A percentile compares a stretch with the other conserved stretches of the same genome.
Evolutionary conservation across 2,797 vertebrate genomes (phyloP).

Genomic region (Centroberyx gerrardi): DNA sequence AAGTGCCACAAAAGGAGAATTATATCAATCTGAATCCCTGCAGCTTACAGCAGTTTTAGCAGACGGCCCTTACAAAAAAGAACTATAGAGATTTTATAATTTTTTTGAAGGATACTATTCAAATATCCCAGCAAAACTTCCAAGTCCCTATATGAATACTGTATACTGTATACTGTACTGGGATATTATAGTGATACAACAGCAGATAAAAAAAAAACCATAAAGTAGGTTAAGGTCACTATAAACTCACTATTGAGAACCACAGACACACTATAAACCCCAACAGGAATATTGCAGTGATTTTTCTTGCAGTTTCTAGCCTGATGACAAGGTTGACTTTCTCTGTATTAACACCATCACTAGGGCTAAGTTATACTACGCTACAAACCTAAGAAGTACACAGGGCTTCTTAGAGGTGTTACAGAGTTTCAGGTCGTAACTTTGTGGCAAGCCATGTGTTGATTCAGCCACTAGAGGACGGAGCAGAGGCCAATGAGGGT

Average conservation of each 20-base stretch:
- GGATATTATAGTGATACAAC: too few species aligned
- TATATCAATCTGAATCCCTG: conserved; percentile 11
- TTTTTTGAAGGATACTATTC: neutral
- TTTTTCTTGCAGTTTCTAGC: neutral
- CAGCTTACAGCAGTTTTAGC: neutral
- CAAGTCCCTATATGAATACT: neutral
- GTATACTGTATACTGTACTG: neutral
- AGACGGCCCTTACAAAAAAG: conserved; percentile 16
- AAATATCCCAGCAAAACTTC: neutral
- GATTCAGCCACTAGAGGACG: conserved; percentile 51
- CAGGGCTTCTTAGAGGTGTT: too few species aligned
- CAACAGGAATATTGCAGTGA: neutral
- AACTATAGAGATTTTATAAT: neutral
- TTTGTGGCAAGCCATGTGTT: conserved; percentile 9
- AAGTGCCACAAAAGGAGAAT: conserved; percentile 67
- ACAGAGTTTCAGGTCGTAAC: neutral
- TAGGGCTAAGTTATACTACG: conserved; percentile 16
- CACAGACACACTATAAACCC: too few species aligned
- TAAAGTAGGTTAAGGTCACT: too few species aligned
- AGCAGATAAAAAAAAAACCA: too few species aligned
- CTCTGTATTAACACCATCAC: neutral
- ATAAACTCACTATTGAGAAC: too few species aligned
- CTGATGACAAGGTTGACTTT: too few species aligned
- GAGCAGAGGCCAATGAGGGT: conserved; percentile 4
- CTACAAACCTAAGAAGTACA: too few species aligned